These are phyloP conservation scores for Pararge aegeria DNA, from an alignment of 1,140 invertebrate genomes.

Conservation along the genomic window DNA sequence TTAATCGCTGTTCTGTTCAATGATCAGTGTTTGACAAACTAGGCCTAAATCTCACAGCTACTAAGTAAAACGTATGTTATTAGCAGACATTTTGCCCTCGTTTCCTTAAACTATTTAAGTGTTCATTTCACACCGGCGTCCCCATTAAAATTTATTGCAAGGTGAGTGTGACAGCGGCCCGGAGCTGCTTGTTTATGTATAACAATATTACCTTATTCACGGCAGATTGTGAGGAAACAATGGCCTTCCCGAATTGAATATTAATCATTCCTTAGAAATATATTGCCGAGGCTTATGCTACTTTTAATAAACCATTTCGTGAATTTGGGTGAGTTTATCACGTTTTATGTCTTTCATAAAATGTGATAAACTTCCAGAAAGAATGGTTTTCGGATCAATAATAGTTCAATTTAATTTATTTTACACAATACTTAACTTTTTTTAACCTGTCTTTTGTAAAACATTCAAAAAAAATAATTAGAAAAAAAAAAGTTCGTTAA, in stretches of 20 bases:
- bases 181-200: constrained; percentile 26
- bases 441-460: too few species aligned
- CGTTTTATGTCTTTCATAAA: too few species aligned
- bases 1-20: too few species aligned
- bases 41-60: not conserved
- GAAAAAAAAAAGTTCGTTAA: too few species aligned
- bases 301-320: not conserved
- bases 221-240: constrained; percentile 22
- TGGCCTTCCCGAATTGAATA: constrained; percentile 15
- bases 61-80: constrained; percentile 5
- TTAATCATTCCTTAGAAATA: constrained; percentile 17
- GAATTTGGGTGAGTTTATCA: not conserved
- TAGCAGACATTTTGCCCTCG: constrained; percentile 13
- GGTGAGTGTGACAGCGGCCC: constrained; percentile 17
- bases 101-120: constrained; percentile 27
- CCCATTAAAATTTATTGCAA: constrained; percentile 26
- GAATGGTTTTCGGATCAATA: too few species aligned
- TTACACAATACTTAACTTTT: too few species aligned
- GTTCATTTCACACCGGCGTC: constrained; percentile 20
- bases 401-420: too few species aligned
- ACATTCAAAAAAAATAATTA: too few species aligned
- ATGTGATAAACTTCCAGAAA: too few species aligned
- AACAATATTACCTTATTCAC: constrained; percentile 24
- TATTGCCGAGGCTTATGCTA: constrained; percentile 1
- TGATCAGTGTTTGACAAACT: too few species aligned